Conservation (phyloP, 2,888 invertebrate genomes). For the Hipparchia sbordonii region DNA sequence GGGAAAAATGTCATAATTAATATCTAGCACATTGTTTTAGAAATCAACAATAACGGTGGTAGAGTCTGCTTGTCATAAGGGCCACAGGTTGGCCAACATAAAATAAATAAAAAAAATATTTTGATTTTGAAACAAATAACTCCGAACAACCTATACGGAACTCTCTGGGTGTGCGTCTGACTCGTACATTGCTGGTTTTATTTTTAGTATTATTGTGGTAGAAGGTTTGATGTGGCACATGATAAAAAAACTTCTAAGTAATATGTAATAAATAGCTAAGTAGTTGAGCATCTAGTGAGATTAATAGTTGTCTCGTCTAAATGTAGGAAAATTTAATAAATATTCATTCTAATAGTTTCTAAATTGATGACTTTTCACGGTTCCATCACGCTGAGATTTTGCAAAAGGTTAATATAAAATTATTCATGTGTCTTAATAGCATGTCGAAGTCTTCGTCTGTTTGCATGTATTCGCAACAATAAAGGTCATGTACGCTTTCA, state of each 20-base stretch:
- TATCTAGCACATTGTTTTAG: too few species aligned
- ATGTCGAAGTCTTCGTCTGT: conserved; percentile 16
- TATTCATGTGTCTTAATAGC: conserved; percentile 21
- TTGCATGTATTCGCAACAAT: conserved; percentile 22
- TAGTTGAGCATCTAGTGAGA: too few species aligned
- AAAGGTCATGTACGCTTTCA: conserved; percentile 47
- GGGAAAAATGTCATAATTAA: too few species aligned
- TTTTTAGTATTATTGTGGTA: not conserved
- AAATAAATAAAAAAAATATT: too few species aligned
- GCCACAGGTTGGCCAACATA: too few species aligned
- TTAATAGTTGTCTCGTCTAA: not conserved
- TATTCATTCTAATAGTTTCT: not conserved
- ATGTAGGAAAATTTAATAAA: not conserved
- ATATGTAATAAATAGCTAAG: not conserved
- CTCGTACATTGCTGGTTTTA: too few species aligned
- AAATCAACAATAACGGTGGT: too few species aligned
- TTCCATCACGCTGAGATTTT: not conserved
- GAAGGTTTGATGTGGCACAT: not conserved
- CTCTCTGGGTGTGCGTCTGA: too few species aligned
- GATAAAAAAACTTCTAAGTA: not conserved
- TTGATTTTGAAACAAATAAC: too few species aligned
- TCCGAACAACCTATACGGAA: too few species aligned
- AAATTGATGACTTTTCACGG: conserved; percentile 9
- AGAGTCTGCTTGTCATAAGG: too few species aligned
- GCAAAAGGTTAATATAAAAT: conserved; percentile 12